Base-by-base conservation (phyloP, 2,797 vertebrate species). In the Rhinichthys osculus region DNA sequence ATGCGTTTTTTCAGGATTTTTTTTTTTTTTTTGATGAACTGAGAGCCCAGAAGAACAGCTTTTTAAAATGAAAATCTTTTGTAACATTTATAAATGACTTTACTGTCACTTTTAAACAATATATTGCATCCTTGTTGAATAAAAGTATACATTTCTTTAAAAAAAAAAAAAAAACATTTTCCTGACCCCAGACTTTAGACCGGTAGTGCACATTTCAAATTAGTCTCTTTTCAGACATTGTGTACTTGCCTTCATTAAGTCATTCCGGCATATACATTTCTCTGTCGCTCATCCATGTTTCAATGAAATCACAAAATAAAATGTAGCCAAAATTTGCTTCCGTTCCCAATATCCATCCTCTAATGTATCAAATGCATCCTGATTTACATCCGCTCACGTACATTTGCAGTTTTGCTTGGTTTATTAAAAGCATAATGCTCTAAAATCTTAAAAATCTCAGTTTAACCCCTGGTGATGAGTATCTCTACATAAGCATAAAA, bases 241-340 rank as follows among this genome's bases (percentile, higher is more conserved):
- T 30, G 52, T 40, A 38, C 17, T 66, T 30, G 13, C 44, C 33
- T 50, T 69, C 21, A 77, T 77, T 50, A 69, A 50, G 30, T 64
- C 67, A 50, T 27, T 50, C 42, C 1, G 11, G 44, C 78, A 69
- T 21, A 54, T n/a, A 14, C 13, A 81, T 69, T 81, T 69, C 44
- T 81, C 17, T 27, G 40, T 81, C 13, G 19, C 1, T 69, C 10
- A 23, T 80, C 62, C 78, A 50, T 50, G 78, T 69, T 81, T 66
- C 44, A 70, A 13, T 81, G 42, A 66, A 50, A 50, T 80, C 62
- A 9, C 21, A 50, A 69, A 78, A 44, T 78, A n/a, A 76, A 59
- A n/a, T 57, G 33, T 38, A 62, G 35, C 23, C 38, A 40, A 42
- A 62, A 44, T 44, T 8, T 78, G 76, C 57, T 8, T n/a, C 8